Base-by-base conservation (phyloP, 2,888 invertebrate species). In the Mystacides longicornis region DNA sequence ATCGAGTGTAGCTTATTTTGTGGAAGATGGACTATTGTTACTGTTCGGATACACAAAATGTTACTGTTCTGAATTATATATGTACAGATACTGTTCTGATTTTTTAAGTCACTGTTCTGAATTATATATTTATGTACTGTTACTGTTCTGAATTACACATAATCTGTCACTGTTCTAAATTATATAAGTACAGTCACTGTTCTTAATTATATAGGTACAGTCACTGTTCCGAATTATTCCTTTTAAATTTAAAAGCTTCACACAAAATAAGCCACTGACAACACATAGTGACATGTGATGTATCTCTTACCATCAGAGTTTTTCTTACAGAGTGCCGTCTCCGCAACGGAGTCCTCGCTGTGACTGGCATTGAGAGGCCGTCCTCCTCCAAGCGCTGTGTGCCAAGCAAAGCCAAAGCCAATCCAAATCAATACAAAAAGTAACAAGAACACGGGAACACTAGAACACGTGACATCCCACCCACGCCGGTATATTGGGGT, bases 321-420 rank as follows among this genome's bases (percentile, higher is more conserved):
- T 79, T 83, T 86, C 79, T 89, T 88, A 72, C 85, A 83, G 73
- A 86, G 79, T 68, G 85, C 83, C 67, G 86, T 86, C 73, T 89
- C 89, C 65, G 86, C 82, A 68, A 89, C 86, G 64, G 87, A 87
- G 77, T 89, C 89, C 77, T 88, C 87, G 75, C 86, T 87, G 75
- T 84, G 83, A 72, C 86, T 84, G 64, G 86, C 82, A 77, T 86
- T 83, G 69, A 67, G 67, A 66, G 71, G 69, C 61, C 72, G 70
- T 66, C 72, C 71, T 67, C 68, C 70, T 54, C 72, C 64, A 4
- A 52, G 51, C 47, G 48, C 57, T 57, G 53, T 51, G 49, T 53
- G 55, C 56, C 57, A 54, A 59, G 56, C 56, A 56, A 55, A 55
- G 55, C 55, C 50, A 52, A 58, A 56, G 56, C 57, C 54, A 56